Conservation (phyloP, 2,888 invertebrate species). For the Chironomus tentans region DNA sequence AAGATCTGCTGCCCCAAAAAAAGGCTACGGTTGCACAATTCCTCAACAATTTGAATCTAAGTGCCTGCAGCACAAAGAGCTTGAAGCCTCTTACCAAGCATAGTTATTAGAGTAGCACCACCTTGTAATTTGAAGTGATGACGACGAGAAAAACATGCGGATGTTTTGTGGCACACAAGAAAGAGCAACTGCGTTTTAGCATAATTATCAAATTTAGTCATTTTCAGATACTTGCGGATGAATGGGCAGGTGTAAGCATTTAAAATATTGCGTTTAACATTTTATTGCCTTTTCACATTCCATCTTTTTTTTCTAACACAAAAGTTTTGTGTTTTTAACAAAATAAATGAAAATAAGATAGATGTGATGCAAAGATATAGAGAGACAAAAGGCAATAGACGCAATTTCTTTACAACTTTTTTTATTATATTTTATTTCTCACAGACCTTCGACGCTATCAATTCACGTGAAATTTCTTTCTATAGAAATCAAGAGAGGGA, state of each 20-base stretch:
- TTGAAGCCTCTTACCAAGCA: too few species aligned
- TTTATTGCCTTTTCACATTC: conserved; percentile 21
- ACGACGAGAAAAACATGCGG: not conserved
- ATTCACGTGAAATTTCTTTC: conserved; percentile 1
- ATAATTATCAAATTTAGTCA: conserved; percentile 23
- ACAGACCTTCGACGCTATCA: conserved; percentile 7
- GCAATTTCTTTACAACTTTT: conserved; percentile 1
- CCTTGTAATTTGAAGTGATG: too few species aligned
- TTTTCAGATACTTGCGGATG: conserved; percentile 11
- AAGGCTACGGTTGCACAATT: too few species aligned
- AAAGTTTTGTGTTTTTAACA: not conserved
- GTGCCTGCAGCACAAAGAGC: too few species aligned
- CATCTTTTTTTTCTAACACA: not conserved
- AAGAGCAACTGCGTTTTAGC: conserved; percentile 15
- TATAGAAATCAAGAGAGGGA: not conserved
- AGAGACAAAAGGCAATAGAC: not conserved
- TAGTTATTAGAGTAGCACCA: too few species aligned
- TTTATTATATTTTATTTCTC: conserved; percentile 2
- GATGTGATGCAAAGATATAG: conserved; percentile 20
- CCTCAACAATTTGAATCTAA: too few species aligned
- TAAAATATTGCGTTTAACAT: conserved; percentile 26
- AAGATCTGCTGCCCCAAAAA: too few species aligned
- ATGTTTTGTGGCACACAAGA: not conserved
- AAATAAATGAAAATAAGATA: not conserved
- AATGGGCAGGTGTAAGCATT: conserved; percentile 16